phyloP scores from a whole-genome alignment of 2,113 vertebrate species.

The Cololabis saira region DNA sequence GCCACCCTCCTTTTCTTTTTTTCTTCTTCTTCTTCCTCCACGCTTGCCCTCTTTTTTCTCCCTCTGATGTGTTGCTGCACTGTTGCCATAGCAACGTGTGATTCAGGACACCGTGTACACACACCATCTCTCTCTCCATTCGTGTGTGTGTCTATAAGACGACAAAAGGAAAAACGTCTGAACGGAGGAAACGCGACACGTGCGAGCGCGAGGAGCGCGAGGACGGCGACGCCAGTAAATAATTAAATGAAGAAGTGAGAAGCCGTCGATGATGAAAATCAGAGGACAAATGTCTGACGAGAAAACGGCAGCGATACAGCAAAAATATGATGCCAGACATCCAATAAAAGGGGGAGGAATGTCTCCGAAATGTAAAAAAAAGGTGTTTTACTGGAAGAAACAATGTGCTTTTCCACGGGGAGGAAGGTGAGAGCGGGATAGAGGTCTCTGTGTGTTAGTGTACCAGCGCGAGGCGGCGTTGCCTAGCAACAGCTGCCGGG shows the following conservation, averaged over 20 bases:
- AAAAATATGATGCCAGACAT: too few relatives aligned
- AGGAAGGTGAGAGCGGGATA: slow-evolving; percentile 35
- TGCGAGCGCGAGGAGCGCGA: not conserved
- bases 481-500: slow-evolving; percentile 67
- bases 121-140: slow-evolving; percentile 28
- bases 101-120: slow-evolving; percentile 73
- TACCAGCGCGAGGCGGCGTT: slow-evolving; percentile 49
- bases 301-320: too few relatives aligned
- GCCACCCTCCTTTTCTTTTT: slow-evolving; percentile 24
- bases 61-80: slow-evolving; percentile 64
- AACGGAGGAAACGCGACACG: not conserved
- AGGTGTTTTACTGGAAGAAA: not conserved
- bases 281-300: too few relatives aligned
- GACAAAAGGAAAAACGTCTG: slow-evolving; percentile 12
- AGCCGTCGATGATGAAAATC: not conserved
- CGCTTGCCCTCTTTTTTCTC: slow-evolving; percentile 22
- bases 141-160: slow-evolving; percentile 7
- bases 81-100: slow-evolving; percentile 74
- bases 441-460: slow-evolving; percentile 54
- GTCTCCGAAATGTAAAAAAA: not conserved
- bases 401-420: slow-evolving; percentile 20
- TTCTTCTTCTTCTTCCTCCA: too few relatives aligned
- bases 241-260: slow-evolving; percentile 25
- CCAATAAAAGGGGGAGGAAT: too few relatives aligned
- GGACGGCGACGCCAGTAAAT: slow-evolving; percentile 19